Evolutionary conservation across 2,888 invertebrate genomes (phyloP).

Genomic region (Noctua janthe): DNA sequence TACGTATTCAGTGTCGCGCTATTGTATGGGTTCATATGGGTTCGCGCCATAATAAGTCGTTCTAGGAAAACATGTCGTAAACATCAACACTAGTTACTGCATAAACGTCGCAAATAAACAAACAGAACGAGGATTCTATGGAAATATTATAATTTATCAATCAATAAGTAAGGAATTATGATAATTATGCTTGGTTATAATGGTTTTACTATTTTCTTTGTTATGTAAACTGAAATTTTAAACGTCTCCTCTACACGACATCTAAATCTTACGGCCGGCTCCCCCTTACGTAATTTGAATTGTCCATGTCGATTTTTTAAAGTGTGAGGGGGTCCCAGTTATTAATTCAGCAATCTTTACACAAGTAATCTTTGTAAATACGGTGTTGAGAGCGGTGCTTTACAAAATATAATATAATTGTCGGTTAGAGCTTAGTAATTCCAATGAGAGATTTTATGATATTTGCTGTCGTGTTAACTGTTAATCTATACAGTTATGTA

Average conservation of each 20-base stretch:
- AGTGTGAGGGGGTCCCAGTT: too few species aligned
- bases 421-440: slow-evolving; percentile 39
- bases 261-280: not conserved
- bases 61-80: slow-evolving; percentile 71
- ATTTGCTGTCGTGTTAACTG: slow-evolving; percentile 34
- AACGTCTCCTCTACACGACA: not conserved
- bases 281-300: not conserved
- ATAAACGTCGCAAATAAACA: slow-evolving; percentile 60
- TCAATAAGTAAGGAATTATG: not conserved
- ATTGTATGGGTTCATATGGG: slow-evolving; percentile 67
- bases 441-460: slow-evolving; percentile 35
- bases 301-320: not conserved
- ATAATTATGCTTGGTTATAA: slow-evolving; percentile 4
- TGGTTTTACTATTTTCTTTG: not conserved
- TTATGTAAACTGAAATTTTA: not conserved
- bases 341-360: not conserved
- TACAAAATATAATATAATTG: slow-evolving; percentile 15
- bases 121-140: slow-evolving; percentile 59
- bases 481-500: slow-evolving; percentile 49
- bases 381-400: slow-evolving; percentile 13
- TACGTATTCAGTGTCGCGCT: slow-evolving; percentile 45
- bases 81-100: slow-evolving; percentile 59
- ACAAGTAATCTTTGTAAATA: not conserved
- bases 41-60: slow-evolving; percentile 71
- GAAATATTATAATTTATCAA: slow-evolving; percentile 43